phyloP scores from a whole-genome alignment of 1,140 invertebrate species.

The silkworm (Bombyx mori) region DNA sequence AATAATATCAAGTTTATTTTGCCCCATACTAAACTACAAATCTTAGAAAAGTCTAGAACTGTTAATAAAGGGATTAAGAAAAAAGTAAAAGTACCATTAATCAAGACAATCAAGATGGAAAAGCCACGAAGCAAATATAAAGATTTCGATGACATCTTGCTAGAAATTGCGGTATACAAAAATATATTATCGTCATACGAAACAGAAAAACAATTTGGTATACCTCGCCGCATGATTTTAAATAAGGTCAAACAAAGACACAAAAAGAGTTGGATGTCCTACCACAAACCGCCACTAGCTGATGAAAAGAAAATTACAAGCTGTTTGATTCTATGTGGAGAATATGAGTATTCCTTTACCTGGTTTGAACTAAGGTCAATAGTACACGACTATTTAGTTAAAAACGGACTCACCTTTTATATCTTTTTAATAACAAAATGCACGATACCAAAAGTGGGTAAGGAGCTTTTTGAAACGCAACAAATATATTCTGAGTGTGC shows the following conservation, averaged over 20 bases:
- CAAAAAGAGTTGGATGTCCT: slow-evolving; percentile 10
- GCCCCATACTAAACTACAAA: too few relatives aligned
- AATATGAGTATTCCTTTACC: background rate
- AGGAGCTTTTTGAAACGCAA: slow-evolving; percentile 4
- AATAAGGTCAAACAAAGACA: slow-evolving; percentile 11
- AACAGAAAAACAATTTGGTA: slow-evolving; percentile 16
- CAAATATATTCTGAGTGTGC: slow-evolving; percentile 2
- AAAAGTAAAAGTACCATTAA: too few relatives aligned
- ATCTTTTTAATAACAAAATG: slow-evolving; percentile 11
- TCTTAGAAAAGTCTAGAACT: too few relatives aligned
- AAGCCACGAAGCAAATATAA: slow-evolving; percentile 7
- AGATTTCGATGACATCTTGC: slow-evolving; percentile 11
- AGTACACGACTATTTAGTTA: background rate
- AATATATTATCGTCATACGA: slow-evolving; percentile 11
- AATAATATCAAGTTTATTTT: too few relatives aligned
- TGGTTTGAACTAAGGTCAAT: background rate
- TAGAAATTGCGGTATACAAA: slow-evolving; percentile 8
- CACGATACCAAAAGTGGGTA: slow-evolving; percentile 1
- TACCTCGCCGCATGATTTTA: slow-evolving; percentile 13
- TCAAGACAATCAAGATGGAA: background rate
- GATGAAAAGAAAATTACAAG: slow-evolving; percentile 11
- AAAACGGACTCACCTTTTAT: background rate
- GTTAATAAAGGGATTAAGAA: too few relatives aligned
- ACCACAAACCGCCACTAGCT: background rate
- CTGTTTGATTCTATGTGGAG: background rate